A percentile compares a stretch with the other conserved stretches of the same genome.
Evolutionary conservation across 1,140 invertebrate genomes (phyloP).

Genomic region (Goniozus legneri): DNA sequence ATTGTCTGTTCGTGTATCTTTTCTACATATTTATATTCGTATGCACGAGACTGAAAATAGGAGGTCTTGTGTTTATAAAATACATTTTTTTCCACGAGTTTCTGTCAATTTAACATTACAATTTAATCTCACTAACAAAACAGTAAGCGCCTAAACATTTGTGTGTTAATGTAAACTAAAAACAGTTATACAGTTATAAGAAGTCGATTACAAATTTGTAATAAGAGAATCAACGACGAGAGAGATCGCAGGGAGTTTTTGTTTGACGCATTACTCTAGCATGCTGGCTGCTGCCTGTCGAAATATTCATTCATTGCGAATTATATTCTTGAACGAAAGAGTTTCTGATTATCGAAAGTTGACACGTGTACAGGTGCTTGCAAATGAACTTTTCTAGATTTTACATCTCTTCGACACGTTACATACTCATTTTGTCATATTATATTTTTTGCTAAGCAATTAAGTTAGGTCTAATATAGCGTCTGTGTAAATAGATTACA

Average conservation of each 20-base stretch:
- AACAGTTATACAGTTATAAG: background rate
- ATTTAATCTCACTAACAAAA: slow-evolving; percentile 24
- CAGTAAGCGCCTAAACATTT: slow-evolving; percentile 16
- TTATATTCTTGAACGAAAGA: slow-evolving; percentile 30
- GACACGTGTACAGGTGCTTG: slow-evolving; percentile 33
- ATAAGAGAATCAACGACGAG: slow-evolving; percentile 8
- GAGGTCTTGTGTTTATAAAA: background rate
- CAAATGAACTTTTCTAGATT: slow-evolving; percentile 7
- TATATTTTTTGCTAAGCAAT: background rate
- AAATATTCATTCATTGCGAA: slow-evolving; percentile 35
- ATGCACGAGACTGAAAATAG: background rate
- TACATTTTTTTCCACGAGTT: background rate
- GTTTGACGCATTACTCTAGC: slow-evolving; percentile 49
- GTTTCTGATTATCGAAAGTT: slow-evolving; percentile 20
- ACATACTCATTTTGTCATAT: background rate
- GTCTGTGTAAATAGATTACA: slow-evolving; percentile 26
- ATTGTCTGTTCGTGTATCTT: too few relatives aligned
- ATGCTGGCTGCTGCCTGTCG: slow-evolving; percentile 51
- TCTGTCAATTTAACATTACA: slow-evolving; percentile 19
- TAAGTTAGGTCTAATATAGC: background rate
- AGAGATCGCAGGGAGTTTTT: slow-evolving; percentile 30
- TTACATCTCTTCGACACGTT: too few relatives aligned
- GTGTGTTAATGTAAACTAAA: slow-evolving; percentile 23
- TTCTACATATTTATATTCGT: background rate
- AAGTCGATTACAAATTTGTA: too few relatives aligned